These are phyloP conservation scores for Nothocercus julius DNA, from an alignment of 2,113 vertebrate genomes.

Conservation along the genomic window DNA sequence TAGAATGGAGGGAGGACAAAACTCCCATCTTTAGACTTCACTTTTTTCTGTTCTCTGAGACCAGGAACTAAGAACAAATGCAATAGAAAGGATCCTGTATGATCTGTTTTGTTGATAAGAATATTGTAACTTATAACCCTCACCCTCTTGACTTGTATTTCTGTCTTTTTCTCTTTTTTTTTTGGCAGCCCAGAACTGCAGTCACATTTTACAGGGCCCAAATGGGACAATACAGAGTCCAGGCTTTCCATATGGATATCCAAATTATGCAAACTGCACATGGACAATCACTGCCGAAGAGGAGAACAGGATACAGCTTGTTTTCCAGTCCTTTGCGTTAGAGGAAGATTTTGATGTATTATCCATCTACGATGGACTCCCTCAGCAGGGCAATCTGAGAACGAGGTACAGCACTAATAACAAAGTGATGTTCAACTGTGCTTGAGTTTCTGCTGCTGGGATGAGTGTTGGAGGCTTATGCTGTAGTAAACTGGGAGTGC, in stretches of 20 bases:
- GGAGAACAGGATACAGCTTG: conserved; percentile 96
- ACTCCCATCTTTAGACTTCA: neutral
- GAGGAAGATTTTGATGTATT: conserved; percentile 98
- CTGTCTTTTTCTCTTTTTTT: conserved; percentile 47
- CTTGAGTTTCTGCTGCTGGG: neutral
- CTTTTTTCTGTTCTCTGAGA: neutral
- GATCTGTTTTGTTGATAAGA: neutral
- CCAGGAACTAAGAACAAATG: neutral
- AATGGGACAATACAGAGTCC: conserved; percentile 98
- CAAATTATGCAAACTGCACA: conserved; percentile 99
- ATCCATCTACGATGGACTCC: conserved; percentile 93
- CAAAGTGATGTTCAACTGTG: neutral
- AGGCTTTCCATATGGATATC: conserved; percentile 96
- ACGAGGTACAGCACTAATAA: conserved; percentile 80
- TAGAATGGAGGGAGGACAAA: neutral
- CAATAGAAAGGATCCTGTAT: neutral
- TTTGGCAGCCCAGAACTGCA: conserved; percentile 94
- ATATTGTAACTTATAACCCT: accelerated
- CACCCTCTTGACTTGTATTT: neutral
- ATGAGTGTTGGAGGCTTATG: neutral
- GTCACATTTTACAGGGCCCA: conserved; percentile 88
- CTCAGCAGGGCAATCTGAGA: conserved; percentile 89
- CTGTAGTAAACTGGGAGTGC: neutral
- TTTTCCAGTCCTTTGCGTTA: conserved; percentile 96
- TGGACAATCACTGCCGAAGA: conserved; percentile 94